Evolutionary conservation across 2,113 vertebrate species (phyloP).

Genomic region (Hippocampus guttulatus): DNA sequence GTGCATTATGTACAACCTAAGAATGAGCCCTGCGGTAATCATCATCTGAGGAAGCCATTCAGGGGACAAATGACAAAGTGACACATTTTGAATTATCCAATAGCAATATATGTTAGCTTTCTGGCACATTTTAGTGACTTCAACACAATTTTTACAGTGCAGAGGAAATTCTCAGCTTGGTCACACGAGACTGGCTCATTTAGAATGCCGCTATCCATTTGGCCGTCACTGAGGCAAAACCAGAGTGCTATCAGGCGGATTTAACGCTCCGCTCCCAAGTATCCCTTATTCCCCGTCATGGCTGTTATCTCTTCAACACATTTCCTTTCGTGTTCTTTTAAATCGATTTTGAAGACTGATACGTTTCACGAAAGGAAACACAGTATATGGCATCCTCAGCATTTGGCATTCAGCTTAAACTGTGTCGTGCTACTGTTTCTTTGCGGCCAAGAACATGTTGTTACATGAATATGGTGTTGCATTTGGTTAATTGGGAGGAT

Average conservation of each 20-base stretch:
- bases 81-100: constrained; percentile 43
- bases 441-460: background rate
- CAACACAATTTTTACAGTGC: constrained; percentile 46
- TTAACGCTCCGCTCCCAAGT: constrained; percentile 40
- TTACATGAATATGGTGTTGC: background rate
- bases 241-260: constrained; percentile 46
- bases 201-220: constrained; percentile 43
- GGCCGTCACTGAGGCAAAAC: constrained; percentile 32
- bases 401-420: constrained; percentile 14
- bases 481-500: too few species aligned
- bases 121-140: constrained; percentile 44
- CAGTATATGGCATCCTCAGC: constrained; percentile 3
- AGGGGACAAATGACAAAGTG: constrained; percentile 22
- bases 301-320: constrained; percentile 64
- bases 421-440: background rate
- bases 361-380: constrained; percentile 52
- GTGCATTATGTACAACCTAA: constrained; percentile 39
- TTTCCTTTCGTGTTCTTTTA: constrained; percentile 53
- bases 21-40: constrained; percentile 33
- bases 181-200: constrained; percentile 29
- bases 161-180: constrained; percentile 30
- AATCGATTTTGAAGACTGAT: constrained; percentile 56
- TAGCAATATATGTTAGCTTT: constrained; percentile 34
- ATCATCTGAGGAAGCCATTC: constrained; percentile 34
- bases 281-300: constrained; percentile 33